Evolutionary conservation across 2,797 vertebrate genomes (phyloP).

Genomic region (Etheostoma perlongum): DNA sequence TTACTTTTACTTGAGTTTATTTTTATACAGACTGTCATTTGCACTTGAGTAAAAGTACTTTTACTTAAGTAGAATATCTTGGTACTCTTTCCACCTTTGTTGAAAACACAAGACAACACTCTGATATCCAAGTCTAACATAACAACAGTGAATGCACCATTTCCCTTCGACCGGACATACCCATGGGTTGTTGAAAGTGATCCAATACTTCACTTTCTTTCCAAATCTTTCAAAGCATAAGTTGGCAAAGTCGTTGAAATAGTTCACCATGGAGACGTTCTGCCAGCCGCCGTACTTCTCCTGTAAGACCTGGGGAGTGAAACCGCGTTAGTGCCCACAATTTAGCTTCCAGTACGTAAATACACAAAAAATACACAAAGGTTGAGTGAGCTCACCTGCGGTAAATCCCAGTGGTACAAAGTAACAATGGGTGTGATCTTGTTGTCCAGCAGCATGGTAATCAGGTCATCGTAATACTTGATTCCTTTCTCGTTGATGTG

Average conservation of each 20-base stretch:
- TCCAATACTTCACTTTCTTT: constrained; percentile 92
- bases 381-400: constrained; percentile 84
- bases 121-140: background rate
- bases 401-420: constrained; percentile 94
- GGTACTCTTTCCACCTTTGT: no score
- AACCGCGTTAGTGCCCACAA: rapidly evolving
- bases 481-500: constrained; percentile 90
- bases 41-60: no score
- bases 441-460: constrained; percentile 89
- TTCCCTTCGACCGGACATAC: constrained; percentile 73
- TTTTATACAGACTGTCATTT: no score
- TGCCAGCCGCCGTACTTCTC: constrained; percentile 92
- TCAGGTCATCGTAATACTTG: constrained; percentile 89
- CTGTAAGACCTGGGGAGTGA: constrained; percentile 83
- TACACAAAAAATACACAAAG: no score
- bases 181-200: constrained; percentile 94
- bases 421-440: constrained; percentile 91
- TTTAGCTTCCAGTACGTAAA: background rate
- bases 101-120: constrained; percentile 23
- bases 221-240: constrained; percentile 94
- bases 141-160: background rate
- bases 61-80: no score
- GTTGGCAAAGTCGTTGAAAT: constrained; percentile 92
- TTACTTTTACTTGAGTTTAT: no score
- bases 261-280: constrained; percentile 88